Evolutionary conservation across 2,888 invertebrate species (phyloP), one percentile per base, ranked within the genome.

Genomic region (Eilema griseolum): DNA sequence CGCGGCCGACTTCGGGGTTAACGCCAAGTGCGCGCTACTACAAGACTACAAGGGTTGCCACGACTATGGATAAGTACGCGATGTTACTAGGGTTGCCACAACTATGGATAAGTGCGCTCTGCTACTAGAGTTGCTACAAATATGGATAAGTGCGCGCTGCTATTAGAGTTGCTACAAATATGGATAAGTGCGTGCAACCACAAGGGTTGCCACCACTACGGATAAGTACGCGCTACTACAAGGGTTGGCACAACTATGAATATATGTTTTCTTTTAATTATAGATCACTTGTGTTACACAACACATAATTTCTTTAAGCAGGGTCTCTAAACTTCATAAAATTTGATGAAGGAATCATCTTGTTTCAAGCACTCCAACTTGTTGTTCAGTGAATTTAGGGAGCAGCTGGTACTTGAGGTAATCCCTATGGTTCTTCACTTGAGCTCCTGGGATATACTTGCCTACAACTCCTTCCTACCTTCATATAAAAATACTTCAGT

Each of bases 1-100:
- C 90, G 70, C 92, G 93, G 84, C 90, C 93, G 92, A 88, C 92
- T 92, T 94, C 95, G 95, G 93, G 95, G 95, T 94, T 94, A 95
- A 87, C 82, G 81, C 83, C 75, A 81, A 83, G 81, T 83, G 76
- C 75, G 78, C 64, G 64, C 85, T 76, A 65, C 85, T 76, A 79
- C 75, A 84, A 86, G n/a, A 65, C 85, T 76, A 79, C 75, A 84
- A 85, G 85, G 81, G 86, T 71, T 85, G 74, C 56, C 71, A 31
- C 23, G 24, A 61, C 5, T 33, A 33, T 33, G 33, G 33, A 33
- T 33, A 81, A 83, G 79, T 83, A 75, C 74, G 77, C 62, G 66
- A 85, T 75, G 63, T 85, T 76, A 79, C 75, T 84, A 86, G 85
- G 81, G 86, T 72, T 85, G 75, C 56, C 72, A 31, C 23, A 31